These are phyloP conservation scores for Psittacus erithacus DNA, from an alignment of 2,113 vertebrate genomes.

Conservation along the genomic window DNA sequence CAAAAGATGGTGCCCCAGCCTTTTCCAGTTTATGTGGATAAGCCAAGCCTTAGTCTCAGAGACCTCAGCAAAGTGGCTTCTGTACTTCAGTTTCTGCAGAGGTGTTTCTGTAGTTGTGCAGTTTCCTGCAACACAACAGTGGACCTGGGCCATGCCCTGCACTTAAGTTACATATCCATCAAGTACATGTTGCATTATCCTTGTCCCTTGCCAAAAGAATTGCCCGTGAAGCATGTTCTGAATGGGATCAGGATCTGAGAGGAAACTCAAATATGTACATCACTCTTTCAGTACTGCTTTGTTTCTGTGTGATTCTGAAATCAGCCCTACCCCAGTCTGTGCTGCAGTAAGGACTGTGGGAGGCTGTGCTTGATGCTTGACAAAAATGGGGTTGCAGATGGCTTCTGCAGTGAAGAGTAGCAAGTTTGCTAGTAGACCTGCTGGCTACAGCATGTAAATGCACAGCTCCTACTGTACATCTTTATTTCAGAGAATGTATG, in stretches of 20 bases:
- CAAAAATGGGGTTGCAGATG: not conserved
- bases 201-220: no score
- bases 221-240: fast-evolving
- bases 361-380: not conserved
- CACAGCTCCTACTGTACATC: fast-evolving
- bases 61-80: not conserved
- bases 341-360: not conserved
- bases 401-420: no score
- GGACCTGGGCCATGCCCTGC: not conserved
- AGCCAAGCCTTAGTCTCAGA: not conserved
- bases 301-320: not conserved
- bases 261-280: fast-evolving
- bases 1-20: not conserved
- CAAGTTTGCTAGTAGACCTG: not conserved
- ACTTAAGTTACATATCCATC: not conserved
- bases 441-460: fast-evolving
- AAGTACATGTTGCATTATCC: fast-evolving
- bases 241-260: not conserved
- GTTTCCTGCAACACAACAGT: no score
- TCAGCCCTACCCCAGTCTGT: not conserved
- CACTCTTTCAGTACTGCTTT: not conserved
- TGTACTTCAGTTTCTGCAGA: not conserved
- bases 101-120: not conserved
- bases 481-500: not conserved
- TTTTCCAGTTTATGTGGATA: fast-evolving